Base-by-base conservation (phyloP, 2,113 vertebrate genomes). In the Corynorhinus townsendii region DNA sequence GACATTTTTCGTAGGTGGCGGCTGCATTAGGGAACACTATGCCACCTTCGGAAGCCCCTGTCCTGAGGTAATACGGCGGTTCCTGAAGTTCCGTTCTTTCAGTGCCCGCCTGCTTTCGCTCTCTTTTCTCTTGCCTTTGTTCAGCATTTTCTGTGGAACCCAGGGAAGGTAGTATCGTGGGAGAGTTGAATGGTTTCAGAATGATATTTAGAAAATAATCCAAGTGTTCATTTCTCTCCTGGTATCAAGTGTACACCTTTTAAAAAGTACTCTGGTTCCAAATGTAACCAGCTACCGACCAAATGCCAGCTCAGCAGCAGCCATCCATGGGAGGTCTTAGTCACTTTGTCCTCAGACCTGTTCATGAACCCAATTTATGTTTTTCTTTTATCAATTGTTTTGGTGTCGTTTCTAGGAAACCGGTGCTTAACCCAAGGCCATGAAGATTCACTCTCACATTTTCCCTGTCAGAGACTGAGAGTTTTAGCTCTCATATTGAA, bases 401-500 rank as follows among this genome's bases (percentile, higher is more conserved):
- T 80, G 76, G 16, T 80, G 7, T 56, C n/a, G 76, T 28, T 49
- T 68, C 38, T 92, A 82, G 85, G 68, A 69, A 56, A 89, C 19
- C 35, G 38, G 0, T 30, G 40, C 33, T 45, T 64, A 66, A 56
- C 7, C 26, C 22, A 76, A 82, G 56, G 43, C 40, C 54, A 47
- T 35, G 47, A 66, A 94, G 54, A 85, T 38, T 86, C 52, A 75
- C 76, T 40, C 38, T 72, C 35, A 4, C 2, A 35, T 62, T 84
- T 83, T 85, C 38, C 82, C 77, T 33, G 2, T 9, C 47, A 86
- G 45, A 73, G 43, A 64, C 73, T 62, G 79, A 40, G 26, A 54
- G 20, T 19, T 66, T 77, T 40, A 62, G 26, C 28, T 40, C 68
- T 75, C 52, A 28, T 1, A 64, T n/a, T 76, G 40, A 85, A 90